These are phyloP conservation scores for Solenopsis fugax DNA, from an alignment of 1,140 invertebrate genomes.

Conservation along the genomic window DNA sequence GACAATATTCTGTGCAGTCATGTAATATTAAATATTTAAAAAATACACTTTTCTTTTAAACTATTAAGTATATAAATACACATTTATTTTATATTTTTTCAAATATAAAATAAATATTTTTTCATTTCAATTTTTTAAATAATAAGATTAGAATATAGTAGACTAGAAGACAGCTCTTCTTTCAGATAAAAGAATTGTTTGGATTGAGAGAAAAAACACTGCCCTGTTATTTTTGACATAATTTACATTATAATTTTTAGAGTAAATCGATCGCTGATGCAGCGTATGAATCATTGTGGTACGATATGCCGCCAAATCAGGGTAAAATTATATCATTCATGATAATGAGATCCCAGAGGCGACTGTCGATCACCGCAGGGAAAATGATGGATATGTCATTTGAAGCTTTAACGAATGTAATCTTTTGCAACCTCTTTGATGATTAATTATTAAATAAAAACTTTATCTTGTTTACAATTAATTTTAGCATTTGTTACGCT, in stretches of 20 bases:
- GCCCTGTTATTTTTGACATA: not conserved
- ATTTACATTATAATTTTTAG: constrained; percentile 38
- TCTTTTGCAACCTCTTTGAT: not conserved
- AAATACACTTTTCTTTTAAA: not conserved
- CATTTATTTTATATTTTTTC: not conserved
- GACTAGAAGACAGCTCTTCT: not conserved
- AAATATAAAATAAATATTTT: not conserved
- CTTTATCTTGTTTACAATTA: not conserved
- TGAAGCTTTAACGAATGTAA: constrained; percentile 52
- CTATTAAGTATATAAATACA: not conserved
- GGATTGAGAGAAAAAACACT: not conserved
- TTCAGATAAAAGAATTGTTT: constrained; percentile 4
- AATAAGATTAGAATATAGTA: not conserved
- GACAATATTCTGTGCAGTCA: not conserved
- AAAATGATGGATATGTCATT: constrained; percentile 57
- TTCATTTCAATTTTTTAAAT: not conserved
- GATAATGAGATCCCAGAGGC: constrained; percentile 55
- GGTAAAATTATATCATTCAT: constrained; percentile 50
- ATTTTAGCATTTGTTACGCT: not conserved
- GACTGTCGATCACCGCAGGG: constrained; percentile 48
- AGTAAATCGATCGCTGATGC: constrained; percentile 39
- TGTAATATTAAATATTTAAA: not conserved
- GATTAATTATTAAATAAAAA: constrained; percentile 23
- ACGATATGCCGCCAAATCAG: constrained; percentile 40
- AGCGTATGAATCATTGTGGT: constrained; percentile 60